Conservation (phyloP, 2,797 vertebrate species). For the Muraenolepis orangiensis region DNA sequence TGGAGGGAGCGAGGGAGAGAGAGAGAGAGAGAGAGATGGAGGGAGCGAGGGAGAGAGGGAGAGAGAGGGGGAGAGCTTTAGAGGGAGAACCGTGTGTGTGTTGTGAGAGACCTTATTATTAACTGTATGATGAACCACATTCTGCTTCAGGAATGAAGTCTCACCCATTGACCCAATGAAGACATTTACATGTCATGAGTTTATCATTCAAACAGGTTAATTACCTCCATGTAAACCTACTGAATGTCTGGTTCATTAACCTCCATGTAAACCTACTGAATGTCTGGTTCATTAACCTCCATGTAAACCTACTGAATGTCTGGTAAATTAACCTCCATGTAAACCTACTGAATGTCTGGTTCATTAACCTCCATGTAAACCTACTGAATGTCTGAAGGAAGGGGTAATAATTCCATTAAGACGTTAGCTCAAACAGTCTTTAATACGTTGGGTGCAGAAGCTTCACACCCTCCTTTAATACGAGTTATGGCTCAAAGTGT, state of each 20-base stretch:
- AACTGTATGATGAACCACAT: neutral
- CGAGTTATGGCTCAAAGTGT: neutral
- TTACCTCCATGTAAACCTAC: neutral
- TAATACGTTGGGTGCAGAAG: neutral
- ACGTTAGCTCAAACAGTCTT: neutral
- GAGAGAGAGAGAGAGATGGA: too few relatives aligned
- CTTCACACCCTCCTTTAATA: neutral
- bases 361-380: neutral
- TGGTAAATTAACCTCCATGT: neutral
- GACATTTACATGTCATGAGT: neutral
- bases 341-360: neutral
- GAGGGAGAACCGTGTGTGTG: too few relatives aligned
- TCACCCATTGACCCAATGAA: neutral
- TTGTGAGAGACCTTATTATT: neutral
- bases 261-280: too few relatives aligned
- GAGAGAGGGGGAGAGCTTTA: too few relatives aligned
- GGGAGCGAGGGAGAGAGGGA: neutral
- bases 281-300: too few relatives aligned
- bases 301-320: too few relatives aligned
- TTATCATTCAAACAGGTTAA: neutral
- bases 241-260: neutral
- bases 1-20: too few relatives aligned
- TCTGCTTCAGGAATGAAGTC: neutral
- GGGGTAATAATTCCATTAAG: too few relatives aligned
- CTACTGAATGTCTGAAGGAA: neutral